These are phyloP conservation scores for Pangasius djambal DNA, from an alignment of 2,797 vertebrate genomes.

Conservation along the genomic window DNA sequence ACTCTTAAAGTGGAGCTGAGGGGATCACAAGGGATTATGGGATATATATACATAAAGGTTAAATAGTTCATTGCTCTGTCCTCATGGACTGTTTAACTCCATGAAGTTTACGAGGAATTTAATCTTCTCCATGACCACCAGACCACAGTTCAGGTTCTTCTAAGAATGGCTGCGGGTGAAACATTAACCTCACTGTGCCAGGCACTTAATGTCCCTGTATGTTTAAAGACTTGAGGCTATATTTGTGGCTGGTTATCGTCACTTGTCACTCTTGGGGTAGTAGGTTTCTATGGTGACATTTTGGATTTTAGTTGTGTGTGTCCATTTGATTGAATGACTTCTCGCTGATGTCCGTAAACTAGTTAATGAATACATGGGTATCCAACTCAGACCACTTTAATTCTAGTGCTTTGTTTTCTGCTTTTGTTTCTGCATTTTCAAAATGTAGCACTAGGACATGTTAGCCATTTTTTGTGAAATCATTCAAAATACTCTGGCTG, in stretches of 20 bases:
- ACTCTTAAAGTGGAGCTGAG: not conserved
- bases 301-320: not conserved
- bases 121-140: conserved; percentile 3
- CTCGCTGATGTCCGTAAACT: not conserved
- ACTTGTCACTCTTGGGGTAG: not conserved
- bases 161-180: conserved; percentile 14
- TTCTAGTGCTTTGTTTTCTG: not conserved
- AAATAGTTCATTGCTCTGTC: conserved; percentile 10
- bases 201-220: conserved; percentile 14
- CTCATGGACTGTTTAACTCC: conserved; percentile 2
- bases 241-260: not conserved
- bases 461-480: not conserved
- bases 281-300: conserved; percentile 1
- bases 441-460: conserved; percentile 1
- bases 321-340: not conserved
- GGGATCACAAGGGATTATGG: not conserved
- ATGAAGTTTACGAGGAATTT: not conserved
- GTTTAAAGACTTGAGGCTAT: conserved; percentile 17
- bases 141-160: conserved; percentile 14
- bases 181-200: conserved; percentile 28
- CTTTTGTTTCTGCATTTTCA: conserved; percentile 1
- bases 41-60: not conserved
- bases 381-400: not conserved
- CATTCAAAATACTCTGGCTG: not conserved
- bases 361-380: not conserved